These are phyloP conservation scores for Sternotherus odoratus DNA, from an alignment of 2,797 vertebrate species.

Conservation along the genomic window DNA sequence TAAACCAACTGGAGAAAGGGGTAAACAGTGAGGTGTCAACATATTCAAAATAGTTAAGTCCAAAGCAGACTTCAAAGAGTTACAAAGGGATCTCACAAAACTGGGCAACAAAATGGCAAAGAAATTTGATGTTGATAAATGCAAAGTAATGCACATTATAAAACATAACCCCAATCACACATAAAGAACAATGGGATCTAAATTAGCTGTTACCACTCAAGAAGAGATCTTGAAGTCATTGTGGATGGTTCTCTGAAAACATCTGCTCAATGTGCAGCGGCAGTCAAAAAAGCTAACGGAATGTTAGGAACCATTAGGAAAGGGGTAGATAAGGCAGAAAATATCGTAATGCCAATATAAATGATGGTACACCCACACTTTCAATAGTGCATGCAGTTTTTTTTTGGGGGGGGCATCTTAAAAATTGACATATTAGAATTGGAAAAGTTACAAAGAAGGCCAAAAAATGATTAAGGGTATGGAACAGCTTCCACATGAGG, in stretches of 20 bases:
- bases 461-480: not conserved
- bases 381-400: not conserved
- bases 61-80: too few species aligned
- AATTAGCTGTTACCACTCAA: not conserved
- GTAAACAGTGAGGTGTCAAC: not conserved
- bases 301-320: not conserved
- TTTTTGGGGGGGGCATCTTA: not conserved
- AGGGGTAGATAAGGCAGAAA: not conserved
- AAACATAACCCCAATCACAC: not conserved
- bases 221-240: not conserved
- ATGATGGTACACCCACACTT: not conserved
- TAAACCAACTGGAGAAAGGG: not conserved
- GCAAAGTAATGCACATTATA: not conserved
- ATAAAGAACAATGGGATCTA: not conserved
- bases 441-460: not conserved
- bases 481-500: not conserved
- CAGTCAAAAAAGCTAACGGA: not conserved
- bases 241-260: not conserved
- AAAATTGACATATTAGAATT: not conserved
- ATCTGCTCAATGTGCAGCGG: too few species aligned
- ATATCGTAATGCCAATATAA: not conserved
- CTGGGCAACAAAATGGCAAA: not conserved
- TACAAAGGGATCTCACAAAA: too few species aligned
- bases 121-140: not conserved
- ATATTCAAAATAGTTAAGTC: too few species aligned